Conservation (phyloP, 2,888 invertebrate species). For the Crioceris asparagi region DNA sequence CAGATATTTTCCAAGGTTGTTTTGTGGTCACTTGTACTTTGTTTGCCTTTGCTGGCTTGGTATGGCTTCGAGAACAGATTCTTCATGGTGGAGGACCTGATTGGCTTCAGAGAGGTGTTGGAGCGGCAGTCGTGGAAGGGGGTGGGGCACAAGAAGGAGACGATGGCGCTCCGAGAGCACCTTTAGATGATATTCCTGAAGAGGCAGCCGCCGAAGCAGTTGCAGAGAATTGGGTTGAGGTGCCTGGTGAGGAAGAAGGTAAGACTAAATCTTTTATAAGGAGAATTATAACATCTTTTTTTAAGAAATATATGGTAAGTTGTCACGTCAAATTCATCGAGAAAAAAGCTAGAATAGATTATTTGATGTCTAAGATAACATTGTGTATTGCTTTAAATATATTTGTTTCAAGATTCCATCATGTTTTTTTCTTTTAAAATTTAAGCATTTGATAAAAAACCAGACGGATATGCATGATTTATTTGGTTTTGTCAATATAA, state of each 20-base stretch:
- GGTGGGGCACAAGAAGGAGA: slow-evolving; percentile 35
- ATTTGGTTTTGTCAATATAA: neutral
- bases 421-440: too few relatives aligned
- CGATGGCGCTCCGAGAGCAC: slow-evolving; percentile 26
- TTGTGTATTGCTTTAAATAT: too few relatives aligned
- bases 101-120: slow-evolving; percentile 68
- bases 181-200: slow-evolving; percentile 31
- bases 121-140: neutral
- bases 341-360: too few relatives aligned
- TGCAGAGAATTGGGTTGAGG: slow-evolving; percentile 25
- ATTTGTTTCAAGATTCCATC: too few relatives aligned
- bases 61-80: slow-evolving; percentile 97
- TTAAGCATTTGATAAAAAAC: too few relatives aligned
- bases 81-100: slow-evolving; percentile 95
- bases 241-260: slow-evolving; percentile 31
- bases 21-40: slow-evolving; percentile 94
- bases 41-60: slow-evolving; percentile 90
- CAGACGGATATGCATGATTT: too few relatives aligned
- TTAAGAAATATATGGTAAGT: too few relatives aligned
- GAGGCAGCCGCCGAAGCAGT: slow-evolving; percentile 18
- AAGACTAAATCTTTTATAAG: too few relatives aligned
- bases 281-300: too few relatives aligned
- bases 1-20: slow-evolving; percentile 92
- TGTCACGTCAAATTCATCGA: too few relatives aligned
- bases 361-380: too few relatives aligned